Base-by-base conservation (phyloP, 2,797 vertebrate species). In the Martes flavigula region DNA sequence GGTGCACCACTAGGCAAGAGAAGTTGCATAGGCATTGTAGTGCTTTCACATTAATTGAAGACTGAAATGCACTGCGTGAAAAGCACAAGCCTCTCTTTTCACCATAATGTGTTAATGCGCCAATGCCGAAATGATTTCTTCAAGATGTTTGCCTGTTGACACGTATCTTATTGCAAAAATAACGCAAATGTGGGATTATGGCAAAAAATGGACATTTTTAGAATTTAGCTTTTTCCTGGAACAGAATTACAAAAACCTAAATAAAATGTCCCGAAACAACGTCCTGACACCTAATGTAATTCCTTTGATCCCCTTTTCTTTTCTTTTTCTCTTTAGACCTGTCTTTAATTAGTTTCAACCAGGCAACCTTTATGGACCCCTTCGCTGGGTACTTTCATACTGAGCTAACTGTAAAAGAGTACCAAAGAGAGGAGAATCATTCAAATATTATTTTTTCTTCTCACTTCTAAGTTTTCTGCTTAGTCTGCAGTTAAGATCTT, bases 11-110 rank as follows among this genome's bases (percentile, higher is more conserved):
- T 98, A 99, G 99, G 99, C 99, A 99, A 98, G 98, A 99, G 98
- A 98, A 99, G 98, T 99, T 99, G 99, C 99, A 98, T 98, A 98
- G 98, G 98, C 98, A 99, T 98, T 99, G 99, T 98, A 98, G 99
- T 98, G 98, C 99, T 99, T 99, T 99, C 99, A 98, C 99, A 98
- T 99, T 99, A 99, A 99, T 99, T 99, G 99, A 99, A 98, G 98
- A 98, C 98, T 98, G 98, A 99, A 99, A 99, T 98, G 98, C 98
- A 98, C 98, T 97, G 98, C 98, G 98, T 98, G 98, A 99, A 99
- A 97, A 98, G 98, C 98, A 98, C 98, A 99, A 98, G 99, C 98
- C 98, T 98, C 97, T 94, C 98, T 98, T 99, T 99, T 99, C 99
- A 99, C 99, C 98, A 98, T 97, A 98, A 98, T 98, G 99, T 98